phyloP scores from a whole-genome alignment of 2,888 invertebrate genomes.

The Phengaris alcon region DNA sequence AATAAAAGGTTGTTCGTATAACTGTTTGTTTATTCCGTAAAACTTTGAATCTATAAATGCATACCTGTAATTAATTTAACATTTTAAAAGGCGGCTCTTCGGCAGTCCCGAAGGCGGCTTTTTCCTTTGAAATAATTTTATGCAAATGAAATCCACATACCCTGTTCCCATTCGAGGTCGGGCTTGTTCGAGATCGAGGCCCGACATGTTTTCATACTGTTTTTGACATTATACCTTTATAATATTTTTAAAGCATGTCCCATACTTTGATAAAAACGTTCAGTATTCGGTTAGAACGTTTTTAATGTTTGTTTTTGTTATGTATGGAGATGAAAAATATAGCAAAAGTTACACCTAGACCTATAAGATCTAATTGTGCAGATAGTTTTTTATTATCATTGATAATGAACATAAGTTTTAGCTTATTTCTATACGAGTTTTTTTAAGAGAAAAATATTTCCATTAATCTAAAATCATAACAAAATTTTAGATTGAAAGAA shows the following conservation, averaged over 20 bases:
- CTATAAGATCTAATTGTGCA: no score
- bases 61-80: constrained; percentile 39
- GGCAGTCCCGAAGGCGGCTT: constrained; percentile 50
- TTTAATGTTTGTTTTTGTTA: no score
- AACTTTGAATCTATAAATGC: no score
- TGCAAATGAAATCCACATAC: constrained; percentile 75
- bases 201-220: constrained; percentile 61
- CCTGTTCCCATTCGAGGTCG: constrained; percentile 60
- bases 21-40: no score
- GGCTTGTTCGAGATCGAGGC: constrained; percentile 23
- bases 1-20: no score
- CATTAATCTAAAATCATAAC: constrained; percentile 8
- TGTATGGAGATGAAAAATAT: no score
- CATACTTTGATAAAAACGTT: constrained; percentile 45
- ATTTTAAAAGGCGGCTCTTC: constrained; percentile 50
- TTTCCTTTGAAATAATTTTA: constrained; percentile 68
- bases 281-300: no score
- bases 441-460: neutral
- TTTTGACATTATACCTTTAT: constrained; percentile 67
- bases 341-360: no score
- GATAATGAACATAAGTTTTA: neutral
- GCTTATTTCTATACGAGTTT: neutral
- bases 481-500: constrained; percentile 10
- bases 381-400: no score
- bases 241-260: constrained; percentile 54